Base-by-base conservation (phyloP, 1,140 invertebrate species). In the Nebria ingens region DNA sequence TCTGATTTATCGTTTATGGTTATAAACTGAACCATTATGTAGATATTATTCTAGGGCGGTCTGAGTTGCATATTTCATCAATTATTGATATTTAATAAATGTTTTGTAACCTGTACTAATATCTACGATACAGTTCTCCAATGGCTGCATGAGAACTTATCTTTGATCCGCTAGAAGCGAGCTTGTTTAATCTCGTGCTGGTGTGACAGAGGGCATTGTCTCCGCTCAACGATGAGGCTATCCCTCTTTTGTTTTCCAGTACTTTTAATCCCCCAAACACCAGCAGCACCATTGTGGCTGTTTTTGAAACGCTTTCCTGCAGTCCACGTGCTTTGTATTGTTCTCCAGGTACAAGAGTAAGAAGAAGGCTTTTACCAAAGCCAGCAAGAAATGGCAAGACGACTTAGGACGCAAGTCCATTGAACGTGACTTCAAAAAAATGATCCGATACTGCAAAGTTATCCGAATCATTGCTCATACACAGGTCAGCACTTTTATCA, bases 361-460 rank as follows among this genome's bases (percentile, higher is more conserved):
- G 84, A 99, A 98, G 92, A 98, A 98, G 91, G 97, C 97, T 63
- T 99, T 99, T 75, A 94, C 93, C 57, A 99, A 99, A 75, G 84
- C 91, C 55, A 88, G 90, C 68, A 98, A 98, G 79, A 99, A 98
- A 73, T 99, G 97, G 96, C 85, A 91, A 65, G 96, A 98, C 81
- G 86, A 93, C 62, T 80, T 91, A 58, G 97, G 97, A 42, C 90
- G 89, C 71, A 96, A 97, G 74, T 90, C 91, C 53, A 98, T 99
- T 72, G 93, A 98, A 61, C 88, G 88, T 59, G 93, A 99, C 66
- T 87, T 99, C 62, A 87, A 86, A 69, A 98, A 97, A 73, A 98
- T 99, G 77, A 85, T 94, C 68, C 97, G 96, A 64, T 99, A 99
- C 79, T 99, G 96, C 81, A 93, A 88, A 69, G 92, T 96, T 55